These are phyloP conservation scores for Drosophila paulistorum DNA, from an alignment of 1,140 invertebrate species.

Conservation along the genomic window DNA sequence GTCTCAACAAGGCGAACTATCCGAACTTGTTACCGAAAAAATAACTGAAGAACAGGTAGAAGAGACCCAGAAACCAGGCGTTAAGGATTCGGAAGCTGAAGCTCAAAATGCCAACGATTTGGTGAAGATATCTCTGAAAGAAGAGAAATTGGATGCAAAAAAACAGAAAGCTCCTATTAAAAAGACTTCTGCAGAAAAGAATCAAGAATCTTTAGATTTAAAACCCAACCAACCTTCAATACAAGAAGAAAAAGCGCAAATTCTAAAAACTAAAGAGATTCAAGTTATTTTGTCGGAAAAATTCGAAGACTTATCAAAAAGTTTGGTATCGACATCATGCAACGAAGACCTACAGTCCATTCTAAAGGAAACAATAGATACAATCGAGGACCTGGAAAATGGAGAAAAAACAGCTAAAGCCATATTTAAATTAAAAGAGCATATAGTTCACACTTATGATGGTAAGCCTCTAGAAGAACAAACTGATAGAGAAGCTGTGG, in stretches of 20 bases:
- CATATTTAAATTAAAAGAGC: slow-evolving; percentile 68
- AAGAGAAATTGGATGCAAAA: slow-evolving; percentile 26
- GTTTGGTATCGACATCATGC: neutral
- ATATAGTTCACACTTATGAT: slow-evolving; percentile 77
- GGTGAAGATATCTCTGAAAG: slow-evolving; percentile 38
- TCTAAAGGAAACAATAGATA: slow-evolving; percentile 30
- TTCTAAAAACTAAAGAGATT: neutral
- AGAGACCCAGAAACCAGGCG: neutral
- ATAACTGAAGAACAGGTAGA: slow-evolving; percentile 17
- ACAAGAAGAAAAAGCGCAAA: too few species aligned
- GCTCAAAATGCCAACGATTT: slow-evolving; percentile 41
- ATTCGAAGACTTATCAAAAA: slow-evolving; percentile 8
- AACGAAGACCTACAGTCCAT: slow-evolving; percentile 24
- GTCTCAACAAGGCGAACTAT: slow-evolving; percentile 37
- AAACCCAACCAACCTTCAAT: too few species aligned
- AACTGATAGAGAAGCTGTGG: slow-evolving; percentile 34
- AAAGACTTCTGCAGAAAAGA: too few species aligned
- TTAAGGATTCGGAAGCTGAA: slow-evolving; percentile 21
- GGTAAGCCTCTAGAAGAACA: slow-evolving; percentile 37
- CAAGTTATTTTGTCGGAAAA: neutral
- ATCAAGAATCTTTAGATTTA: too few species aligned
- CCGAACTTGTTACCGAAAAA: slow-evolving; percentile 25
- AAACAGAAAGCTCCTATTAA: slow-evolving; percentile 13
- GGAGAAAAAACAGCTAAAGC: slow-evolving; percentile 45
- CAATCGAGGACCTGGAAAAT: slow-evolving; percentile 48